Base-by-base conservation (phyloP, 2,888 invertebrate genomes). In the Brachyptera risi region DNA sequence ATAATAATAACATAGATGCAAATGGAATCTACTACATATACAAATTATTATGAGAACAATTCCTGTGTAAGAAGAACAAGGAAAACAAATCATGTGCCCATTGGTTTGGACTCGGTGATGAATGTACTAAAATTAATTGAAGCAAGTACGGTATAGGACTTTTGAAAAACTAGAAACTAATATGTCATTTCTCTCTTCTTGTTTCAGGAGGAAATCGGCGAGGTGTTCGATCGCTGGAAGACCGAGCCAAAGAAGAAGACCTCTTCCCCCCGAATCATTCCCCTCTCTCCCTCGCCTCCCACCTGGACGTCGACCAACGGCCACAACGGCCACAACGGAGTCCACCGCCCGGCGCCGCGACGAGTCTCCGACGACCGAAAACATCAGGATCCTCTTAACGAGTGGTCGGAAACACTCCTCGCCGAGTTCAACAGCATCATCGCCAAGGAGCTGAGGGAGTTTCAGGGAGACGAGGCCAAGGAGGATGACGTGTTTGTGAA, bases 161-260 rank as follows among this genome's bases (percentile, higher is more conserved):
- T n/a, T n/a, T 21, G 21, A 4, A 19, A 5, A 44, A 17, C 15
- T 44, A 3, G 19, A 21, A 21, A 5, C 11, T 44, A 17, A 17
- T 44, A 3, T 17, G 5, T 13, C 9, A 49, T 26, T 5, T 23
- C 24, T 49, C 9, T 26, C 65, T 42, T 63, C 65, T 68, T 37
- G 51, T 69, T 66, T 9, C 70, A 73, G 73, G 73, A 73, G 66
- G 73, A 73, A 63, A 71, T 73, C 42, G 73, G 73, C 27, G 73
- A 73, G 64, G 73, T 73, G 24, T 73, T 73, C 62, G 71, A 73
- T 56, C 68, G 69, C 63, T 71, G 72, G 71, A 64, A 67, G 42
- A 59, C 65, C 15, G 65, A 62, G 49, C 63, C 66, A 7, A 64
- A 65, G 58, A 64, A 60, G 26, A 38, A 40, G 31, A 44, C 49